Conservation (phyloP, 2,888 invertebrate genomes). For the Poecilus cupreus region DNA sequence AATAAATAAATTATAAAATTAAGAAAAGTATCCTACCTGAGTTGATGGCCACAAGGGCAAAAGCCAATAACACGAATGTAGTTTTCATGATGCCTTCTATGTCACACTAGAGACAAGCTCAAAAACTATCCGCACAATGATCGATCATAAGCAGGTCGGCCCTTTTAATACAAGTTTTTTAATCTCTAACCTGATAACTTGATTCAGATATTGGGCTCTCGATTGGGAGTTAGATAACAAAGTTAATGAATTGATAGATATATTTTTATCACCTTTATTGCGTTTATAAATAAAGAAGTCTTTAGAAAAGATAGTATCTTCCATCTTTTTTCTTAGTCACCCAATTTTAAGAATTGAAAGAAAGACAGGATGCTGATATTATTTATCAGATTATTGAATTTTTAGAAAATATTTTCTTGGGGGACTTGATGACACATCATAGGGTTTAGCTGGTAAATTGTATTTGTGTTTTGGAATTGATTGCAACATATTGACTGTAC, state of each 20-base stretch:
- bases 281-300: background rate
- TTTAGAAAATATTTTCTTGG: background rate
- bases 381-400: background rate
- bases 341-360: background rate
- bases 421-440: background rate
- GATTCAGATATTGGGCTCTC: background rate
- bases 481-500: background rate
- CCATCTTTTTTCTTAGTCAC: background rate
- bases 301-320: background rate
- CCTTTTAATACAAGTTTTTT: constrained; percentile 33
- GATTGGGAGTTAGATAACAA: background rate
- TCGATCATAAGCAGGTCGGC: background rate
- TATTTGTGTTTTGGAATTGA: background rate
- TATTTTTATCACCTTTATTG: background rate
- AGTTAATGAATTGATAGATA: background rate
- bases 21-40: background rate
- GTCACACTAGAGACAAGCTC: background rate
- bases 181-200: background rate
- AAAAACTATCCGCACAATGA: background rate
- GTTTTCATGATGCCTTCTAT: background rate
- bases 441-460: too few relatives aligned
- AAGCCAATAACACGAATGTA: background rate
- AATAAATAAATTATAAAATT: background rate
- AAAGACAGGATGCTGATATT: background rate
- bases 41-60: constrained; percentile 7